Percentiles rank a stretch among this genome's conserved stretches.
Evolutionary conservation across 2,888 invertebrate species (phyloP).

Genomic region (Sylvicola cinctus): DNA sequence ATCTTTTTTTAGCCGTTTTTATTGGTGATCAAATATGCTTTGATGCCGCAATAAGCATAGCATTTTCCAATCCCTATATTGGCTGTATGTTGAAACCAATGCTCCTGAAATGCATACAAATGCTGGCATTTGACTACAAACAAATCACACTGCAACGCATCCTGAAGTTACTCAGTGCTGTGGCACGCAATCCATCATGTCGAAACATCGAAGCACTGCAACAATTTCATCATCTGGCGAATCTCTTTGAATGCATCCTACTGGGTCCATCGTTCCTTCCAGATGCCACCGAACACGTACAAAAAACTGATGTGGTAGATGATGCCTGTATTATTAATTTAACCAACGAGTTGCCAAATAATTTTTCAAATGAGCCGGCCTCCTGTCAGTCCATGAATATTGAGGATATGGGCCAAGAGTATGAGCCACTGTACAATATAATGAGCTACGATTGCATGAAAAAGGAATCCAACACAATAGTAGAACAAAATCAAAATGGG

Average conservation of each 20-base stretch:
- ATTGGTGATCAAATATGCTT: constrained; percentile 15
- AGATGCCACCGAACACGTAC: too few species aligned
- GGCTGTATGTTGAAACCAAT: constrained; percentile 19
- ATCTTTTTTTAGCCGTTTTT: constrained; percentile 12
- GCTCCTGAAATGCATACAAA: constrained; percentile 18
- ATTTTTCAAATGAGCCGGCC: too few species aligned
- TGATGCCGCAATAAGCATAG: constrained; percentile 13
- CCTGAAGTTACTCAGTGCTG: constrained; percentile 19
- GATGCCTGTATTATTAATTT: too few species aligned
- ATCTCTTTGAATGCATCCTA: constrained; percentile 20
- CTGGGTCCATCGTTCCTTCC: constrained; percentile 13
- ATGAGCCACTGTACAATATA: too few species aligned
- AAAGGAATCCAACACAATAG: too few species aligned
- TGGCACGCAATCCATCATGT: constrained; percentile 17
- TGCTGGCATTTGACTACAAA: constrained; percentile 20
- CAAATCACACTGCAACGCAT: constrained; percentile 17
- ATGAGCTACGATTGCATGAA: too few species aligned
- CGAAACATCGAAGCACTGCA: constrained; percentile 16
- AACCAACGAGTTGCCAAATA: too few species aligned
- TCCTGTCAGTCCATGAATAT: too few species aligned
- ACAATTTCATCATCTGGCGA: constrained; percentile 20
- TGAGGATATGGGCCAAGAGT: too few species aligned
- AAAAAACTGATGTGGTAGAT: too few species aligned
- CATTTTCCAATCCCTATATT: constrained; percentile 17
- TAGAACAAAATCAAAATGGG: too few species aligned